Evolutionary conservation across 2,113 vertebrate species (phyloP), one percentile per base, ranked within the genome.

Genomic region (Callipepla squamata): DNA sequence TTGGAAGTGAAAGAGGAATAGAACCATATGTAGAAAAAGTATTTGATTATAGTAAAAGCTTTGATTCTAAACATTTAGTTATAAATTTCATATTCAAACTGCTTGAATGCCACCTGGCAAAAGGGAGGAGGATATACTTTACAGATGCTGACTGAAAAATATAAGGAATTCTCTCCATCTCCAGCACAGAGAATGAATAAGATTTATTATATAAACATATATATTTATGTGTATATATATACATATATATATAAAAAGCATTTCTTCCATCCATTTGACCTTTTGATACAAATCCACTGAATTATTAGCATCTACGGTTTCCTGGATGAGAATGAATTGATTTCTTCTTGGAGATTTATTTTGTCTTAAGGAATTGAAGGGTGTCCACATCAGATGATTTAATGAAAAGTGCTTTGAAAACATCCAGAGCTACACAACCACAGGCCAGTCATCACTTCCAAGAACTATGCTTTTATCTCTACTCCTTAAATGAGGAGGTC

Each of bases 81-180:
- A 21, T n/a, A 76, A 81, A 68, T 68, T 79, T 73, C n/a, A 65
- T 13, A 28, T 12, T 30, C 32, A 65, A 85, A 76, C n/a, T 79
- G 11, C n/a, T 34, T 25, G n/a, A 85, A 89, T 65, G 40, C 8
- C 13, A 47, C 65, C 53, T 50, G 19, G 55, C 48, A 87, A 97
- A 95, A 97, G 90, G 98, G 87, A 96, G 94, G 96, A 84, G 47
- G 42, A 45, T 8, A 9, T 62, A 38, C 13, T 18, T 26, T 66
- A 50, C n/a, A 80, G 85, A 83, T 51, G 11, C 17, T 91, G 62
- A 38, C 7, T 40, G 30, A 68, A 58, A 28, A 57, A 15, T 7
- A 36, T 13, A 59, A 42, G 30, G 25, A 91, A 75, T 75, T 80
- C 13, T 40, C 13, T 80, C 18, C 11, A 28, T 70, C 19, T 75